Base-by-base conservation (phyloP, 2,113 vertebrate genomes). In the Motacilla alba region DNA sequence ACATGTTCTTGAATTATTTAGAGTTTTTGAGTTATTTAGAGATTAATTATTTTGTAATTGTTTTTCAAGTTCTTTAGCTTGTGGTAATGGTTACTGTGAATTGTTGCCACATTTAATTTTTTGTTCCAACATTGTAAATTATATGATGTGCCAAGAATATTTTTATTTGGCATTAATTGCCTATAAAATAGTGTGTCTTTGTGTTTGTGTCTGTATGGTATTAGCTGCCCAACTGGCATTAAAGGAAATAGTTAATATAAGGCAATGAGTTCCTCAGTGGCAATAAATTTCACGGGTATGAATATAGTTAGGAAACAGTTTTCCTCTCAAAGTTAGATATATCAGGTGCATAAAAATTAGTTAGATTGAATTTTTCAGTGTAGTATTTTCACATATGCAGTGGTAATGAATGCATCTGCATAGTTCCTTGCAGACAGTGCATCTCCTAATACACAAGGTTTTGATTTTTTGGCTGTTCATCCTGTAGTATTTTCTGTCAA, bases 11-110 rank as follows among this genome's bases (percentile, higher is more conserved):
- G 43, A 90, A 93, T 94, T 95, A 69, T 90, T 95, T 85, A 72
- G 44, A 91, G 28, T 72, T 85, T 83, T 80, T 85, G 33, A 92
- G 84, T 96, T 93, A 78, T 85, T 92, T 78, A 79, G 50, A 94
- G 30, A 79, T 84, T 89, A 88, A 75, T 96, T 87, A 47, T 80
- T 96, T 83, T 87, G 55, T 86, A 75, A 83, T 81, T 80, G 53
- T 87, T 97, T 94, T 91, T 35, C 70, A 86, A 83, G 23, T 80
- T 78, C 44, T 82, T 68, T 82, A 58, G 75, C 26, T 87, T 96
- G 91, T 84, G 93, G 47, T 74, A 93, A 24, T 87, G 50, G 43
- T 81, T 90, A 35, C 37, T 62, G 37, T 86, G 66, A 82, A 84
- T 49, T 41, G 37, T 17, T 87, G 50, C 56, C 75, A 67, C 5